These are phyloP conservation scores for Drosophila pseudotakahashii DNA, from an alignment of 2,888 invertebrate species.

Conservation along the genomic window DNA sequence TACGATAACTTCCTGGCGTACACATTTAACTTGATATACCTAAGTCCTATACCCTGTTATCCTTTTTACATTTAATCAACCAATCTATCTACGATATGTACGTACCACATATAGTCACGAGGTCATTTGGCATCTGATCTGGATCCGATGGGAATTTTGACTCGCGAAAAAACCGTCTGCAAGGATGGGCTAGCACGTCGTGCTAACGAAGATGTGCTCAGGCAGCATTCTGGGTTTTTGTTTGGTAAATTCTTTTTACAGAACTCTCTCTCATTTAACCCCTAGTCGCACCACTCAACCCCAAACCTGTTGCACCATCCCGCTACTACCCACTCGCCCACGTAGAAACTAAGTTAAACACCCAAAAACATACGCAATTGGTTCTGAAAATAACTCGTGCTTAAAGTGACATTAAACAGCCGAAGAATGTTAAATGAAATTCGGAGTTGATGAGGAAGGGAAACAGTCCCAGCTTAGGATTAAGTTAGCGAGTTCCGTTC, in stretches of 20 bases:
- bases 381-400: slow-evolving; percentile 31
- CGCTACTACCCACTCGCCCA: slow-evolving; percentile 18
- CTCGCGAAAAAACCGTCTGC: slow-evolving; percentile 82
- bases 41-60: slow-evolving; percentile 29
- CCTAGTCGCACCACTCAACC: slow-evolving; percentile 46
- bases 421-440: slow-evolving; percentile 74
- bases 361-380: slow-evolving; percentile 20
- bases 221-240: slow-evolving; percentile 84
- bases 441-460: slow-evolving; percentile 78
- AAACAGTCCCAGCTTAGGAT: slow-evolving; percentile 34
- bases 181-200: slow-evolving; percentile 84
- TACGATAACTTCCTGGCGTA: slow-evolving; percentile 21
- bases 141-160: slow-evolving; percentile 90
- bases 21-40: slow-evolving; percentile 30
- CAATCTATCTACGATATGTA: slow-evolving; percentile 46
- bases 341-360: slow-evolving; percentile 19
- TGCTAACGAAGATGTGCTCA: slow-evolving; percentile 84
- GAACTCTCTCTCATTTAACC: slow-evolving; percentile 40
- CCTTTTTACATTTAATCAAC: slow-evolving; percentile 37
- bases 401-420: slow-evolving; percentile 42
- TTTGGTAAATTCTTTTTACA: slow-evolving; percentile 82
- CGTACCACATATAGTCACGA: slow-evolving; percentile 87
- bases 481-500: slow-evolving; percentile 57
- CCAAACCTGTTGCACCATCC: slow-evolving; percentile 44
- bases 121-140: slow-evolving; percentile 93